Base-by-base conservation (phyloP, 1,140 invertebrate species). In the Drosophila virilis region DNA sequence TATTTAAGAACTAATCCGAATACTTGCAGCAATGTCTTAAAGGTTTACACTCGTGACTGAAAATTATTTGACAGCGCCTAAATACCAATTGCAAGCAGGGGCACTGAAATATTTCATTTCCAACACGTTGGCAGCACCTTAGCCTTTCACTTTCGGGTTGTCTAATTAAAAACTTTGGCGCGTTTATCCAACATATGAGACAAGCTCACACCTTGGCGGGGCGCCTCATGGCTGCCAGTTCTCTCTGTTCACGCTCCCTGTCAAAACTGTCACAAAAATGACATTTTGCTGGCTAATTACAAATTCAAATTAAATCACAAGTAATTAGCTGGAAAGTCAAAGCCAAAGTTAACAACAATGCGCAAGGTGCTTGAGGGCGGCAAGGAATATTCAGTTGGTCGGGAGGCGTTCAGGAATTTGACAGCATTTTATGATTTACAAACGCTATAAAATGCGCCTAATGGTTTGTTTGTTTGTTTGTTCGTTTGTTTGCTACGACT, bases 231-330 rank as follows among this genome's bases (percentile, higher is more conserved):
- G 46, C 71, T 48, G 10, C 69, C 40, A 28, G 22, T 28, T 28
- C 22, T 28, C 22, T 4, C 22, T 28, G 3, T 28, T 4, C 22
- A 5, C 22, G 3, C 22, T 28, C 22, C 59, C 68, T 82, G 86
- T 83, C 86, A 83, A 51, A 80, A 51, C 68, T 82, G 77, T 91
- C 82, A 79, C 70, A 91, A 88, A 91, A 90, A 80, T 83, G 74
- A 70, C 82, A 91, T 78, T 88, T 91, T 83, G 60, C 71, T 73
- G 80, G 82, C 88, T 90, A 90, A 91, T 90, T 90, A 90, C 77
- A 90, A 90, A 88, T 90, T 83, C 82, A 91, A 91, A 90, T 90
- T 90, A 90, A 90, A 90, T 91, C 82, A 83, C 83, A 86, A 80
- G 80, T 90, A 83, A 88, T 88, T 90, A 84, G 72, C 69, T 69